Percentiles rank a stretch among this genome's conserved stretches.
Evolutionary conservation across 2,113 vertebrate species (phyloP).

Genomic region (Chamaea fasciata): DNA sequence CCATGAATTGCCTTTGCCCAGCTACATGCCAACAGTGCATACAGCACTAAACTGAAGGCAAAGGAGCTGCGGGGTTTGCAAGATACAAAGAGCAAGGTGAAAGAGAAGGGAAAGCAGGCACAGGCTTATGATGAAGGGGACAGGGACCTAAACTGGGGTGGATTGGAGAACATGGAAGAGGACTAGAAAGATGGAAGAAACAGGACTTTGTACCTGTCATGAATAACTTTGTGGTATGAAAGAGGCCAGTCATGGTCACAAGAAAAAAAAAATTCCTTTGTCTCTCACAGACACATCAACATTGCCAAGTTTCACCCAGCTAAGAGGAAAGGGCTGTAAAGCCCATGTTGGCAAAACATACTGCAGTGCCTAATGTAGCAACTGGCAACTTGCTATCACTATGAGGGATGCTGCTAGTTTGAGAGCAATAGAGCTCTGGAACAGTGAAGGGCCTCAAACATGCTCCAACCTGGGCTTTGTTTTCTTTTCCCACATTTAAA

Average conservation of each 20-base stretch:
- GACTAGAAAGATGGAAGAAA: neutral
- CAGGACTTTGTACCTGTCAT: accelerated
- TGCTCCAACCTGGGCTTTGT: neutral
- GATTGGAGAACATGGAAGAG: neutral
- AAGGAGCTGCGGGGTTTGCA: accelerated
- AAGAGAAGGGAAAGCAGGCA: neutral
- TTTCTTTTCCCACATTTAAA: neutral
- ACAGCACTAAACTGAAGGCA: accelerated
- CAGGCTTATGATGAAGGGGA: neutral
- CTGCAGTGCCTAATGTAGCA: neutral
- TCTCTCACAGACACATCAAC: neutral
- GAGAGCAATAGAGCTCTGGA: neutral
- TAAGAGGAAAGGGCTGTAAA: neutral
- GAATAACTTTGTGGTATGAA: neutral
- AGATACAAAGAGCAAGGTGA: neutral
- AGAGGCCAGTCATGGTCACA: neutral
- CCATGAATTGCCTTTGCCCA: neutral
- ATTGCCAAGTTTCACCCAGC: neutral
- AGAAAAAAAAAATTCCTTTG: neutral
- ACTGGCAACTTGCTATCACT: neutral
- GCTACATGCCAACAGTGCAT: accelerated
- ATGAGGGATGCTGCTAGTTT: neutral
- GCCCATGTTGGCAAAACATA: neutral
- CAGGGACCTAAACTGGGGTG: accelerated
- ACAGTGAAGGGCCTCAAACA: neutral